phyloP scores from a whole-genome alignment of 1,140 invertebrate genomes.

The Lasioglossum albipes region DNA sequence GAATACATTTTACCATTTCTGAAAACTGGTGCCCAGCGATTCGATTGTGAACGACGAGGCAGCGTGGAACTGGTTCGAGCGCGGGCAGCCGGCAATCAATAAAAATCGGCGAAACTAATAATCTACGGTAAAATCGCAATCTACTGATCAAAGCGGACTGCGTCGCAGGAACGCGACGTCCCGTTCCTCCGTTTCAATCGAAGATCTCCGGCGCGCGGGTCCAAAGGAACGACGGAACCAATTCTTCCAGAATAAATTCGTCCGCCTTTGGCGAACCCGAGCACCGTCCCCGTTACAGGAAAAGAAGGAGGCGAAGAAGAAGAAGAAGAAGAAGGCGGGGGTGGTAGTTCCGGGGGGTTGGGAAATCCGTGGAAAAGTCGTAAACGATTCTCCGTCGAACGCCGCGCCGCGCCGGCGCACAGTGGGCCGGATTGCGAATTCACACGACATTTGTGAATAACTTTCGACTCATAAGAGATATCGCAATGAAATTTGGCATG shows the following conservation, averaged over 20 bases:
- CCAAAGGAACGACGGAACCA: not conserved
- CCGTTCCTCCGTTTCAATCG: conserved; percentile 14
- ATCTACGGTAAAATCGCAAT: not conserved
- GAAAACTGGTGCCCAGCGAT: too few relatives aligned
- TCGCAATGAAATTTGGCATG: too few relatives aligned
- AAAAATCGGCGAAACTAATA: not conserved
- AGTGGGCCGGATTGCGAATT: too few relatives aligned
- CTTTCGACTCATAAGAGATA: too few relatives aligned
- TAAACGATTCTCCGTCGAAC: conserved; percentile 8
- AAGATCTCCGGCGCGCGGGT: not conserved
- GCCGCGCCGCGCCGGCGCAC: too few relatives aligned
- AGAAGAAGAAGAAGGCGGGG: too few relatives aligned
- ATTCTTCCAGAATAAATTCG: conserved; percentile 23
- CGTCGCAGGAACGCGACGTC: not conserved
- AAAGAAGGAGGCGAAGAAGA: too few relatives aligned
- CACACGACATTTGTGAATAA: too few relatives aligned
- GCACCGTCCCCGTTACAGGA: not conserved
- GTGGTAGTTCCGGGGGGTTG: too few relatives aligned
- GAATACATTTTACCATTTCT: too few relatives aligned
- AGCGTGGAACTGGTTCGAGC: too few relatives aligned
- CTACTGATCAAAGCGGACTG: not conserved
- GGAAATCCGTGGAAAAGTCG: conserved; percentile 13
- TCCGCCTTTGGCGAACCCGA: conserved; percentile 9
- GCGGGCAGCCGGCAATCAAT: not conserved
- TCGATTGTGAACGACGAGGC: too few relatives aligned